phyloP scores from a whole-genome alignment of 1,140 invertebrate genomes.

The Tetramorium parvispinum region DNA sequence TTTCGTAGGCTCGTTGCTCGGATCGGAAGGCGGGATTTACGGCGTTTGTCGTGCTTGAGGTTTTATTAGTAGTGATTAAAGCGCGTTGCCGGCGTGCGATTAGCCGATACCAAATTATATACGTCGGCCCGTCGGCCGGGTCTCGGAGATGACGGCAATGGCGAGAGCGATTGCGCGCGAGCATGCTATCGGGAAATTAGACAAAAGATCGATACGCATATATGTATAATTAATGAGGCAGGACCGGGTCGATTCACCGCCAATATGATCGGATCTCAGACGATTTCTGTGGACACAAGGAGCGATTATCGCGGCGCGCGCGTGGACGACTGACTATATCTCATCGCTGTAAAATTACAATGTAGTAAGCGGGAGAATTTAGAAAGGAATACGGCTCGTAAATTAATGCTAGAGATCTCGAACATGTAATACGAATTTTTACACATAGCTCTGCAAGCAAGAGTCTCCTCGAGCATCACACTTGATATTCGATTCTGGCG shows the following conservation, averaged over 20 bases:
- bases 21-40: conserved; percentile 48
- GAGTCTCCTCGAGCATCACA: conserved; percentile 5
- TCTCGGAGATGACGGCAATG: conserved; percentile 19
- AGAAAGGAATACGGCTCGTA: conserved; percentile 14
- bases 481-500: not conserved
- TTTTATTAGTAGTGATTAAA: conserved; percentile 58
- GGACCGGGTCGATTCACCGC: not conserved
- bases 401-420: not conserved
- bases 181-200: conserved; percentile 50
- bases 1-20: conserved; percentile 23
- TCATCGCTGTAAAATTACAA: conserved; percentile 11
- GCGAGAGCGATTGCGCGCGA: not conserved
- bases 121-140: conserved; percentile 2
- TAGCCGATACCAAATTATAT: conserved; percentile 56
- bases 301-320: not conserved
- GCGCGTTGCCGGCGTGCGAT: conserved; percentile 20
- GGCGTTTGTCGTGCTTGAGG: conserved; percentile 50
- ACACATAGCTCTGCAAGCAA: not conserved
- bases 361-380: not conserved
- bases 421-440: not conserved
- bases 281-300: not conserved
- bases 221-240: conserved; percentile 33
- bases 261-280: not conserved
- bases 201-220: conserved; percentile 39
- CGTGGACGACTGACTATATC: not conserved